phyloP scores from a whole-genome alignment of 2,797 vertebrate genomes.

The Anabas testudineus region DNA sequence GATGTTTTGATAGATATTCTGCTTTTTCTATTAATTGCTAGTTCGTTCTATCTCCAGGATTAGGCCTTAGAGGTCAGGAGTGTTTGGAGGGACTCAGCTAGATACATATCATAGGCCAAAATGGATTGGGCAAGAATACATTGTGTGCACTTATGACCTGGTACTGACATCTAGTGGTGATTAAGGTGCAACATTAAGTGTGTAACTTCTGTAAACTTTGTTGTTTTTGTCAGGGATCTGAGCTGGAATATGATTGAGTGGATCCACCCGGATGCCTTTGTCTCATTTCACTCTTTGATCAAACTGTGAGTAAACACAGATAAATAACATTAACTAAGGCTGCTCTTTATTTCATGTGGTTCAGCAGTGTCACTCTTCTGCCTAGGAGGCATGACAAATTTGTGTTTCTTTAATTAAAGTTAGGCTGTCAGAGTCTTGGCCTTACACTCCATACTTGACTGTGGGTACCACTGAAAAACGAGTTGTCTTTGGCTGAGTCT shows the following conservation, averaged over 20 bases:
- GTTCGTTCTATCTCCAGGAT: background rate
- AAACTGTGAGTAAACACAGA: constrained; percentile 91
- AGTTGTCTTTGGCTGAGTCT: constrained; percentile 53
- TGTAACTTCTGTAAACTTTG: constrained; percentile 3
- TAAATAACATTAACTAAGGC: background rate
- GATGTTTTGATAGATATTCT: too few species aligned
- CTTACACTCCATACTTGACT: constrained; percentile 34
- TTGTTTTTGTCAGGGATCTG: constrained; percentile 86
- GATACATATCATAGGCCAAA: background rate
- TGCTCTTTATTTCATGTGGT: constrained; percentile 20
- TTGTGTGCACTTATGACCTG: constrained; percentile 1
- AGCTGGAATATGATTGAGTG: constrained; percentile 91
- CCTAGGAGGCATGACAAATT: constrained; percentile 1
- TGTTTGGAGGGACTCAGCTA: background rate
- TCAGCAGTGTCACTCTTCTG: constrained; percentile 14
- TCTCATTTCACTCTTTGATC: constrained; percentile 88
- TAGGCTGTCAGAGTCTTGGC: constrained; percentile 17
- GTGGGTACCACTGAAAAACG: constrained; percentile 20
- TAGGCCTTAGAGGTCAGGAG: background rate
- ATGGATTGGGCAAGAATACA: background rate
- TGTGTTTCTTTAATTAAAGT: constrained; percentile 54
- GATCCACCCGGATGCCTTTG: constrained; percentile 92
- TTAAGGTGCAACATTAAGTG: background rate
- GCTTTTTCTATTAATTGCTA: constrained; percentile 4
- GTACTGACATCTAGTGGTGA: constrained; percentile 79